Evolutionary conservation across 2,797 vertebrate species (phyloP).

Genomic region (Taeniopygia guttata): DNA sequence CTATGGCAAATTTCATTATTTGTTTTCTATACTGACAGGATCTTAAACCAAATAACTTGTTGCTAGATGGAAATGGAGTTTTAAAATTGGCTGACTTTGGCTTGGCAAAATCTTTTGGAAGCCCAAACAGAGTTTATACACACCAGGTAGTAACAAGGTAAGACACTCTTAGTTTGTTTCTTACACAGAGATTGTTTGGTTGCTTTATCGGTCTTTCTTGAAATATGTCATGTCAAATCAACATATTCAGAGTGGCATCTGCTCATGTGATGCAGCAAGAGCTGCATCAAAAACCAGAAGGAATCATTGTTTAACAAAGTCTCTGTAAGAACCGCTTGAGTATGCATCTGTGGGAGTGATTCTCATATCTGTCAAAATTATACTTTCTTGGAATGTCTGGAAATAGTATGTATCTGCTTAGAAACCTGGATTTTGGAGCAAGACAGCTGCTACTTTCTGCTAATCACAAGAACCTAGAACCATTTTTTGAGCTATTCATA

Average conservation of each 20-base stretch:
- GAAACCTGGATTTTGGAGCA: background rate
- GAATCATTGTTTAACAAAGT: background rate
- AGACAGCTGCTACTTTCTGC: background rate
- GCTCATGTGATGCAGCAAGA: background rate
- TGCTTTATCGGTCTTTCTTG: background rate
- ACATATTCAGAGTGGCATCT: background rate
- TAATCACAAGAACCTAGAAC: background rate
- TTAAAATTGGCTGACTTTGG: conserved; percentile 98
- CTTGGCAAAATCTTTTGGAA: conserved; percentile 95
- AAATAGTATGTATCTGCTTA: background rate
- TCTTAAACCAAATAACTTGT: conserved; percentile 96
- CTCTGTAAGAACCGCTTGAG: background rate
- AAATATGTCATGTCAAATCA: background rate
- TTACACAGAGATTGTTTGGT: background rate
- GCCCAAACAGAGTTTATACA: conserved; percentile 93
- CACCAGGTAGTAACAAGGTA: conserved; percentile 98
- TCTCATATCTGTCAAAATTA: background rate
- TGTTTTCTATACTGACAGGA: conserved; percentile 77
- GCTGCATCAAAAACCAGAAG: background rate
- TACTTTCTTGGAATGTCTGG: background rate
- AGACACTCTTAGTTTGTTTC: background rate
- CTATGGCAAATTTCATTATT: background rate
- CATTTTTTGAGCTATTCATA: background rate
- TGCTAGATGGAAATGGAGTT: conserved; percentile 91
- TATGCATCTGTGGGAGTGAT: background rate